A percentile compares a stretch with the other conserved stretches of the same genome.
phyloP scores from a whole-genome alignment of 2,888 invertebrate species.

The Bombylius discolor region DNA sequence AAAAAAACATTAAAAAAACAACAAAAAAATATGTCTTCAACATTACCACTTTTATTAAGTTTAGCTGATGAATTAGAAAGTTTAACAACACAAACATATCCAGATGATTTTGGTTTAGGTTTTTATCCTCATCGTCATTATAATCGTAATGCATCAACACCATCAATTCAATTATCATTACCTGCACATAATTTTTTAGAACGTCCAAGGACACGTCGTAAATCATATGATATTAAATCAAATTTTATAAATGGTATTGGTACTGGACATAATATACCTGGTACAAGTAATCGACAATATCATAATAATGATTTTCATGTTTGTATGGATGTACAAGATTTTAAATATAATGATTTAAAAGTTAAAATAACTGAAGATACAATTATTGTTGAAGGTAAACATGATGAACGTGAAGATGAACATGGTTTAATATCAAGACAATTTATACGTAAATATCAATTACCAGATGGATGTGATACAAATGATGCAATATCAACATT shows the following conservation, averaged over 20 bases:
- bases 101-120: slow-evolving; percentile 35
- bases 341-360: slow-evolving; percentile 61
- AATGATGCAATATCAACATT: slow-evolving; percentile 58
- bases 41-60: slow-evolving; percentile 32
- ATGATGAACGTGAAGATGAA: slow-evolving; percentile 61
- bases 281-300: background rate
- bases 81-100: slow-evolving; percentile 30
- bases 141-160: slow-evolving; percentile 32
- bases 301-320: slow-evolving; percentile 56
- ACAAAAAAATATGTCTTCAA: slow-evolving; percentile 18
- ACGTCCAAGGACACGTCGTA: slow-evolving; percentile 10
- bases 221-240: background rate
- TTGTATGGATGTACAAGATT: slow-evolving; percentile 63
- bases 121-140: slow-evolving; percentile 35
- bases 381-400: slow-evolving; percentile 64
- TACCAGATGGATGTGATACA: slow-evolving; percentile 63
- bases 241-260: too few species aligned
- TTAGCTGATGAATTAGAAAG: slow-evolving; percentile 36
- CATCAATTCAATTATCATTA: slow-evolving; percentile 32
- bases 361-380: slow-evolving; percentile 63
- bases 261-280: too few species aligned
- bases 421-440: slow-evolving; percentile 64
- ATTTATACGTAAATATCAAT: slow-evolving; percentile 57
- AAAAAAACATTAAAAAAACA: too few species aligned
- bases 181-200: slow-evolving; percentile 30